Conservation (phyloP, 2,113 vertebrate species). For the Erythrolamprus reginae region DNA sequence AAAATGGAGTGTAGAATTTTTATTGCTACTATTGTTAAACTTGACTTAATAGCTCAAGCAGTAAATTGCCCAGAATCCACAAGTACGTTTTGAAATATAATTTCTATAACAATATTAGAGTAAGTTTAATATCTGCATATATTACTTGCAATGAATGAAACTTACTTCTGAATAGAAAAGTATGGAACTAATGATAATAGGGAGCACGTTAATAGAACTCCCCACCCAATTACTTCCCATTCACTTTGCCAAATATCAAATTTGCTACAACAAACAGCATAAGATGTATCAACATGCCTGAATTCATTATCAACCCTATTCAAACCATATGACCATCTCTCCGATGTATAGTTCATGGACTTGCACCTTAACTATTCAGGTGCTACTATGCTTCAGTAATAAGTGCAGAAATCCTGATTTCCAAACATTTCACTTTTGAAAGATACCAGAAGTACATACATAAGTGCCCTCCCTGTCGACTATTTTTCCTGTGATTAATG, state of each 20-base stretch:
- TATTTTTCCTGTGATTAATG: conserved; percentile 65
- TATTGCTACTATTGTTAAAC: neutral
- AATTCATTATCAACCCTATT: neutral
- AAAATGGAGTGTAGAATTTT: neutral
- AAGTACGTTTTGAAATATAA: neutral
- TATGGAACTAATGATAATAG: neutral
- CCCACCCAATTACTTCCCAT: neutral
- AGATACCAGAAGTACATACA: conserved; percentile 43
- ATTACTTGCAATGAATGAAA: neutral
- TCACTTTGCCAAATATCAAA: neutral
- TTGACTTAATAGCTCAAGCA: neutral
- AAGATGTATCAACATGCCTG: neutral
- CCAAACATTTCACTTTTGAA: conserved; percentile 59
- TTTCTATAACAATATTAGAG: neutral
- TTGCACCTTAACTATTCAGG: conserved; percentile 15
- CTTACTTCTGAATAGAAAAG: neutral
- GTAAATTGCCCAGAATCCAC: neutral
- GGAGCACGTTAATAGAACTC: neutral
- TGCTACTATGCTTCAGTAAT: conserved; percentile 22
- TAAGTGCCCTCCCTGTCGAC: conserved; percentile 56
- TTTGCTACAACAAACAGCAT: neutral
- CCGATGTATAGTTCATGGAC: neutral
- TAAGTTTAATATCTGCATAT: neutral
- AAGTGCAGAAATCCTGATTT: conserved; percentile 28
- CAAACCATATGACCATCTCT: neutral